Evolutionary conservation across 2,113 vertebrate species (phyloP), one percentile per base, ranked within the genome.

Genomic region (Taxidea taxus): DNA sequence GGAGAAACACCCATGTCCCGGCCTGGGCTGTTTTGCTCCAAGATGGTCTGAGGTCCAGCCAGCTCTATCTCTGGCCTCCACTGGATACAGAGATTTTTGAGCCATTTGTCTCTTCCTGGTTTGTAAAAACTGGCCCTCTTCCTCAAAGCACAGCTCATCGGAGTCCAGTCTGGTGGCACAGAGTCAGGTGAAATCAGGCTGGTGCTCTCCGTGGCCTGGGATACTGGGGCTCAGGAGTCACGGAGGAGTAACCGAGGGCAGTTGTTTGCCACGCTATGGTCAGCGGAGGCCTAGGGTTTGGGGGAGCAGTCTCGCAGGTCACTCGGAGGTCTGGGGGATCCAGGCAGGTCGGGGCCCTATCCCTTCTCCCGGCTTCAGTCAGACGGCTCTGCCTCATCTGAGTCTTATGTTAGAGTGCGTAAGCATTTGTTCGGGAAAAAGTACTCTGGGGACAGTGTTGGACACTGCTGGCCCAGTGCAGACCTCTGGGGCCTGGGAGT

Each of bases 211-310:
- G 1, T 3, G 23, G 68, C 39, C 64, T 70, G 80, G 12, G 58
- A 15, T 2, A 0, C 9, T 72, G 47, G 60, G 23, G 42, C 91
- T 34, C 25, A 15, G 18, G 60, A 44, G 13, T 51, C 29, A 8
- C 4, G 0, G 15, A 7, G 49, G 14, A 66, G 29, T 60, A 47
- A 29, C 15, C 0, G 0, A 49, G 34, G 31, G 31, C 34, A 1
- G 77, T 2, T 4, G 42, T 77, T 34, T 27, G 31, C 68, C 49
- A 51, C 66, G 21, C 21, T 2, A 25, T 23, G 5, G 15, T 34
- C 49, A 44, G 37, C 1, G 39, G 62, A 78, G 39, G 75, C 68
- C 83, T n/a, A 1, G 10, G 44, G 7, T n/a, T 3, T 37, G 37
- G 34, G 47, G 82, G 18, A 86, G 51, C 34, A 11, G 58, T 37